These are phyloP conservation scores for Ficedula albicollis DNA, from an alignment of 2,797 vertebrate genomes.

Conservation along the genomic window DNA sequence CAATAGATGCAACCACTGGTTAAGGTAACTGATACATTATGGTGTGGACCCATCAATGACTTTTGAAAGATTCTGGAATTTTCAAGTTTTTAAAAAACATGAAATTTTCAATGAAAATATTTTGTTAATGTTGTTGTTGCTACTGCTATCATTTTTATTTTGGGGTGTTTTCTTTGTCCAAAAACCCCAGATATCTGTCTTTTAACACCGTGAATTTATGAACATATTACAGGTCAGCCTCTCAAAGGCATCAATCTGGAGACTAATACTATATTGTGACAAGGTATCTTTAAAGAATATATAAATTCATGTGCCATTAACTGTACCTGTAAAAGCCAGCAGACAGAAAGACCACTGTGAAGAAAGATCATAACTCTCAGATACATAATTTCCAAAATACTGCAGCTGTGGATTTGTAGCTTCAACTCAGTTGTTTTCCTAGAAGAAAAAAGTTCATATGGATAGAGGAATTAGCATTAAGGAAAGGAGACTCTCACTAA, in stretches of 20 bases:
- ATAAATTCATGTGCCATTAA: background rate
- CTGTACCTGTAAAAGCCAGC: background rate
- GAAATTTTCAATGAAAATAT: background rate
- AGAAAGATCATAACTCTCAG: background rate
- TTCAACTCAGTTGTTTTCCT: background rate
- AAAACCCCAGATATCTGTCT: background rate
- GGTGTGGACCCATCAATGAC: background rate
- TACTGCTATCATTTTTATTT: background rate
- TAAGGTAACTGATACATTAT: background rate
- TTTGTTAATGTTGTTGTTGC: background rate
- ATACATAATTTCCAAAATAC: background rate
- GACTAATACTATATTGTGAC: background rate
- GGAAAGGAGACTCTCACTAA: background rate
- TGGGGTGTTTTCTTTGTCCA: rapidly evolving
- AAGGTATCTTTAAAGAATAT: background rate
- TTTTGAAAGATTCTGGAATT: background rate
- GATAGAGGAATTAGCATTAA: background rate
- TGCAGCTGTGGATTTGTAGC: background rate
- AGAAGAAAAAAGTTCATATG: background rate
- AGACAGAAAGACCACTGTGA: background rate
- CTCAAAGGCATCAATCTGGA: background rate
- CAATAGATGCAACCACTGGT: background rate
- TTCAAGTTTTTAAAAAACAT: background rate
- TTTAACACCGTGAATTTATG: background rate
- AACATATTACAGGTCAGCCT: background rate